Evolutionary conservation across 2,888 invertebrate species (phyloP).

Genomic region (Phalera bucephala): DNA sequence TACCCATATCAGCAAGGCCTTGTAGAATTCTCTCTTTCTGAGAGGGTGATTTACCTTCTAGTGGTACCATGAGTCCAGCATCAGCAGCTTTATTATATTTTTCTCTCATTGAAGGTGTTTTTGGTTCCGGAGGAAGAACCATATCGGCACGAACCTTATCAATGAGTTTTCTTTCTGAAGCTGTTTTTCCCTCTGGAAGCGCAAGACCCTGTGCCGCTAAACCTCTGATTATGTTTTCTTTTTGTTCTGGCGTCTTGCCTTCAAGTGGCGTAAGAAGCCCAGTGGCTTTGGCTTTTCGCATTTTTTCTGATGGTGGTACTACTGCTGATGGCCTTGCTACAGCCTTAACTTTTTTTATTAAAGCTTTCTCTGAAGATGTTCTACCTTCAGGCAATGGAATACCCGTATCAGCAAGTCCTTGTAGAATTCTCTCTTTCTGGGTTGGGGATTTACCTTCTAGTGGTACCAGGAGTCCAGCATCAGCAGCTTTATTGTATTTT

Average conservation of each 20-base stretch:
- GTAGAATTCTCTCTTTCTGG: constrained; percentile 37
- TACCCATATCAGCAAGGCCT: constrained; percentile 26
- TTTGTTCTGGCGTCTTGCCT: constrained; percentile 34
- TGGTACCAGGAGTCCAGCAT: constrained; percentile 33
- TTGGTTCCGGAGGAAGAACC: background rate
- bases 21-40: constrained; percentile 33
- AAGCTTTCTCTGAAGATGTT: constrained; percentile 32
- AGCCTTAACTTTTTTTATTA: constrained; percentile 22
- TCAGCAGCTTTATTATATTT: constrained; percentile 26
- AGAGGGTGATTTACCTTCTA: constrained; percentile 32
- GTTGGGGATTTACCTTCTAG: constrained; percentile 33
- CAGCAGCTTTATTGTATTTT: constrained; percentile 25
- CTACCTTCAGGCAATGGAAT: constrained; percentile 35
- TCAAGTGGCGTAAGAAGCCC: constrained; percentile 30
- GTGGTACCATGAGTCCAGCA: constrained; percentile 28
- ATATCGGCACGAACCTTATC: constrained; percentile 11
- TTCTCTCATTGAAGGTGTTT: constrained; percentile 10
- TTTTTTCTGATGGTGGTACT: constrained; percentile 10
- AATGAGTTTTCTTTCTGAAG: constrained; percentile 17
- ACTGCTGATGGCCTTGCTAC: background rate
- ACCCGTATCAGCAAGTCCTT: constrained; percentile 26
- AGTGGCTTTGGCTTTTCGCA: constrained; percentile 19
- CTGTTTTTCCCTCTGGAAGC: constrained; percentile 19
- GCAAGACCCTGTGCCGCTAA: constrained; percentile 31
- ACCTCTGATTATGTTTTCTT: constrained; percentile 35